Conservation (phyloP, 2,113 vertebrate genomes). For the Cichladusa arquata region DNA sequence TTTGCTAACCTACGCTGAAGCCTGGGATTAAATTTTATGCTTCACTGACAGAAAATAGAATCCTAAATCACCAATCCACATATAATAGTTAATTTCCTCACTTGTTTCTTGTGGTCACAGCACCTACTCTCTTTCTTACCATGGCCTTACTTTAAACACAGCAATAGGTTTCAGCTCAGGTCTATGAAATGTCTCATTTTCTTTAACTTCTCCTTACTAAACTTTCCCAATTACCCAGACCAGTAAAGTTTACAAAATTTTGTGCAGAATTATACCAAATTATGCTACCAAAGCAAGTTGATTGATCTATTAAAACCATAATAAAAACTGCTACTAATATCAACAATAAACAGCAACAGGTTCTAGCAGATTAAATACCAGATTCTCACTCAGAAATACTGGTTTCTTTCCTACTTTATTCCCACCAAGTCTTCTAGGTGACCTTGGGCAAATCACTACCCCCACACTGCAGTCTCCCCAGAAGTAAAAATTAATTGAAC, state of each 20-base stretch:
- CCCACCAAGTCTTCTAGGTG: background rate
- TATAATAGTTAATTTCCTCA: conserved; percentile 33
- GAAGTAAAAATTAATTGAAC: background rate
- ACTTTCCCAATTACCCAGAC: background rate
- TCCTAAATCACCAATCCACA: conserved; percentile 36
- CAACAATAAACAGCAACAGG: background rate
- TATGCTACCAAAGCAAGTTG: background rate
- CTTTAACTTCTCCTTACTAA: background rate
- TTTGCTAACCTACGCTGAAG: conserved; percentile 14
- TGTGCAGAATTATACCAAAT: background rate
- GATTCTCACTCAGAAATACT: background rate
- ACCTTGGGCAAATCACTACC: conserved; percentile 35
- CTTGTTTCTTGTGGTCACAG: conserved; percentile 16
- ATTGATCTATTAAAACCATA: background rate
- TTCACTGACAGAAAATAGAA: conserved; percentile 65
- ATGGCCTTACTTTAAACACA: background rate
- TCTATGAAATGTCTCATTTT: background rate
- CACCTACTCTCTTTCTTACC: background rate
- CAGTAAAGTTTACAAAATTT: background rate
- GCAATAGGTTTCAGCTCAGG: background rate
- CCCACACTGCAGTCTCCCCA: background rate
- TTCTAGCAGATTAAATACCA: background rate
- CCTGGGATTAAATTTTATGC: conserved; percentile 66
- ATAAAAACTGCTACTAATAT: background rate
- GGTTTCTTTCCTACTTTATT: background rate